These are phyloP conservation scores for Drosophila pectinifera DNA, from an alignment of 1,140 invertebrate species.

Conservation along the genomic window DNA sequence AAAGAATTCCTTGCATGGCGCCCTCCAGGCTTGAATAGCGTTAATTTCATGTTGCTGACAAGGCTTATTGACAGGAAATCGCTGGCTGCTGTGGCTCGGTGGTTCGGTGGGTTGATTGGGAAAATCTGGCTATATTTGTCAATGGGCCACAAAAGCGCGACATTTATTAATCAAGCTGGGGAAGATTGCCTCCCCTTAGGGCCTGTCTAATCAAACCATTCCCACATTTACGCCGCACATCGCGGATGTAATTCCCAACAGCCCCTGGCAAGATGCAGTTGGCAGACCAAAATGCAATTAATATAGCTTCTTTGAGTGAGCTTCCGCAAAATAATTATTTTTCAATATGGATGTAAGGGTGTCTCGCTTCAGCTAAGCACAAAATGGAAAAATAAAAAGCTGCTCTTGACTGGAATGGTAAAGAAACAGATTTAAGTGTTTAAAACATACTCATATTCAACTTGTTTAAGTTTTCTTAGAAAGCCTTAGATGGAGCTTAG, in stretches of 20 bases:
- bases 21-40: slow-evolving; percentile 59
- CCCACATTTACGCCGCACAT: slow-evolving; percentile 50
- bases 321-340: slow-evolving; percentile 59
- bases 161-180: slow-evolving; percentile 75
- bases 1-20: slow-evolving; percentile 56
- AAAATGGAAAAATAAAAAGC: slow-evolving; percentile 66
- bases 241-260: slow-evolving; percentile 5
- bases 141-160: slow-evolving; percentile 60
- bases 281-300: slow-evolving; percentile 51
- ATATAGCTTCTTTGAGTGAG: slow-evolving; percentile 48
- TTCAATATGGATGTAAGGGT: slow-evolving; percentile 50
- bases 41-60: slow-evolving; percentile 74
- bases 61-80: slow-evolving; percentile 72
- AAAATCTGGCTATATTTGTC: slow-evolving; percentile 50
- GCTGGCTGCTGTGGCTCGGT: slow-evolving; percentile 9
- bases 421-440: too few species aligned
- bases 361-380: slow-evolving; percentile 2
- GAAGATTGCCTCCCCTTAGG: slow-evolving; percentile 46
- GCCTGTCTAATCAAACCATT: slow-evolving; percentile 62
- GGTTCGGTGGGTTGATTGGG: background rate
- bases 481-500: too few species aligned
- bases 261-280: background rate
- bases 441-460: too few species aligned
- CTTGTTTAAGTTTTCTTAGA: too few species aligned
- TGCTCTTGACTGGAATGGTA: too few species aligned